Percentiles rank a stretch among this genome's conserved stretches.
phyloP scores from a whole-genome alignment of 2,888 invertebrate genomes.

The Deilephila porcellus region DNA sequence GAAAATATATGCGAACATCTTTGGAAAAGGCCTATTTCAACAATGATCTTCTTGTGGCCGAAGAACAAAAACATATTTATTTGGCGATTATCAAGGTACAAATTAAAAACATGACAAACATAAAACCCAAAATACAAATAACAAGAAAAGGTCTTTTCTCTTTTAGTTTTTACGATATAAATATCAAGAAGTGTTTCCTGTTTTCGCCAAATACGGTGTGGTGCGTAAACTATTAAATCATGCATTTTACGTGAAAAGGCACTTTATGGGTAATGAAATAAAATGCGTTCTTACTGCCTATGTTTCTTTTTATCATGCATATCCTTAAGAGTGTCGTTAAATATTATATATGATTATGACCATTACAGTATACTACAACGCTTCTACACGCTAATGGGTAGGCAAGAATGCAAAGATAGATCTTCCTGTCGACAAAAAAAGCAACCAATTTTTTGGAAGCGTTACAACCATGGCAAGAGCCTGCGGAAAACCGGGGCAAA shows the following conservation, averaged over 20 bases:
- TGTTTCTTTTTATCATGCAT: not conserved
- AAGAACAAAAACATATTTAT: too few species aligned
- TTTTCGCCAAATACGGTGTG: conserved; percentile 6
- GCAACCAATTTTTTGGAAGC: too few species aligned
- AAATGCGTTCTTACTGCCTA: not conserved
- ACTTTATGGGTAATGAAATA: conserved; percentile 5
- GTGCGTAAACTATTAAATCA: not conserved
- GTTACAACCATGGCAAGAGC: too few species aligned
- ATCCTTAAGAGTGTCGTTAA: not conserved
- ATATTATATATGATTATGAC: not conserved
- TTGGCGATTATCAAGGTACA: not conserved
- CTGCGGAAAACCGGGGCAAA: too few species aligned
- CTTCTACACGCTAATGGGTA: not conserved
- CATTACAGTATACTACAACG: not conserved
- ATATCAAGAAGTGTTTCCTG: conserved; percentile 14
- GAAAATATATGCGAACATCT: too few species aligned
- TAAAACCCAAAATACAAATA: not conserved
- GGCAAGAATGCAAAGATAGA: not conserved
- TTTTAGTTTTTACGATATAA: conserved; percentile 8
- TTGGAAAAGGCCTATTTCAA: too few species aligned
- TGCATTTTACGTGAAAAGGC: not conserved
- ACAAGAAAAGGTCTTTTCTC: not conserved
- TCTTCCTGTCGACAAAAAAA: too few species aligned
- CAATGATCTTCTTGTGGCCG: too few species aligned
- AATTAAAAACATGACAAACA: not conserved